Conservation (phyloP, 2,888 invertebrate species). For the Euzetes globulus region DNA sequence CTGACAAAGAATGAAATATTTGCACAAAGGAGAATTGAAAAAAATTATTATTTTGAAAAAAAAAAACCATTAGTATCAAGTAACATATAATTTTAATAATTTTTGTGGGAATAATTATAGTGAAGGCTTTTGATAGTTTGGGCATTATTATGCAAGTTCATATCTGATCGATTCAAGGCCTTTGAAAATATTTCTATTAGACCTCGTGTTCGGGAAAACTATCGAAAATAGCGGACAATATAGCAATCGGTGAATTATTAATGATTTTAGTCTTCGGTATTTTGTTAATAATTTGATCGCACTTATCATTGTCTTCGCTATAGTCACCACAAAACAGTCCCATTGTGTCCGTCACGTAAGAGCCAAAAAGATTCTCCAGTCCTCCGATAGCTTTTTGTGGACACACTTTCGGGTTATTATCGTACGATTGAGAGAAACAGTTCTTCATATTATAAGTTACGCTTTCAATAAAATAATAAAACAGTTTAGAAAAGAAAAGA, state of each 20-base stretch:
- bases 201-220: not conserved
- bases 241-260: not conserved
- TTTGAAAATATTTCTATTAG: not conserved
- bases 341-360: not conserved
- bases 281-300: not conserved
- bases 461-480: not conserved
- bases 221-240: not conserved
- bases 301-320: not conserved
- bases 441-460: not conserved
- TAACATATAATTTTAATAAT: no score
- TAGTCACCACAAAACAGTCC: not conserved
- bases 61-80: no score
- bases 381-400: not conserved
- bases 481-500: not conserved
- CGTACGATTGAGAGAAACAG: not conserved
- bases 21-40: no score
- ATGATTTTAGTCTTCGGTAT: not conserved
- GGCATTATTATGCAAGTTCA: no score
- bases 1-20: no score
- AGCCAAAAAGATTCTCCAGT: not conserved
- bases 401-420: not conserved
- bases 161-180: no score
- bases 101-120: no score
- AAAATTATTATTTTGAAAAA: no score
- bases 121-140: no score